These are phyloP conservation scores for Gallinago media DNA, from an alignment of 2,113 vertebrate species.

Conservation along the genomic window DNA sequence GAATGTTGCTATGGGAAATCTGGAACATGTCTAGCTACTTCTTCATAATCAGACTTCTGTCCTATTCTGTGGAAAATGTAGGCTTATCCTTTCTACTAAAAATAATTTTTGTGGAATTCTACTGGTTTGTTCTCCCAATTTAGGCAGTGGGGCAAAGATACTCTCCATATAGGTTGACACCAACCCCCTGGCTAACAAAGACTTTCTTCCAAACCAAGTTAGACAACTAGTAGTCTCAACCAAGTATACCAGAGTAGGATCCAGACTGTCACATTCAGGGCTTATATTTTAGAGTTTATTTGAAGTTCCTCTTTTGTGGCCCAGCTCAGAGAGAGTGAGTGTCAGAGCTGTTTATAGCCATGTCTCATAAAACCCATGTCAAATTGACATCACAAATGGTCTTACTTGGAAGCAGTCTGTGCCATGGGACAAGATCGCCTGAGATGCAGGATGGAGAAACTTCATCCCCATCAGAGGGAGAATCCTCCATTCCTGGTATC, in stretches of 20 bases:
- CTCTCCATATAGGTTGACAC: neutral
- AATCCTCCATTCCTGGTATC: neutral
- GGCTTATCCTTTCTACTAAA: neutral
- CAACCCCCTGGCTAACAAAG: neutral
- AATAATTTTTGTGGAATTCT: neutral
- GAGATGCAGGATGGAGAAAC: neutral
- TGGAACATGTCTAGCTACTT: neutral
- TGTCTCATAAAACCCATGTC: neutral
- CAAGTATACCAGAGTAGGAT: neutral
- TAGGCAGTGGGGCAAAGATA: neutral
- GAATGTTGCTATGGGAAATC: neutral
- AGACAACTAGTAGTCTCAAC: neutral
- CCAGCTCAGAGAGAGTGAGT: neutral
- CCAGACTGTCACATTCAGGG: neutral
- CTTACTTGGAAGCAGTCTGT: neutral
- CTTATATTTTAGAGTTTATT: neutral
- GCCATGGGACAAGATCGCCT: rapidly evolving
- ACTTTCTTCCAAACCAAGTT: neutral
- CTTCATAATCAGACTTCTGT: neutral
- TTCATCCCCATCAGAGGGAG: neutral
- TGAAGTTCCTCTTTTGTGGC: neutral
- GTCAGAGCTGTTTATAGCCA: neutral
- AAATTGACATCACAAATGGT: neutral
- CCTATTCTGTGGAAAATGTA: neutral
- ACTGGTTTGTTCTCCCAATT: neutral